phyloP scores from a whole-genome alignment of 1,140 invertebrate species.

The Drosophila tristis region DNA sequence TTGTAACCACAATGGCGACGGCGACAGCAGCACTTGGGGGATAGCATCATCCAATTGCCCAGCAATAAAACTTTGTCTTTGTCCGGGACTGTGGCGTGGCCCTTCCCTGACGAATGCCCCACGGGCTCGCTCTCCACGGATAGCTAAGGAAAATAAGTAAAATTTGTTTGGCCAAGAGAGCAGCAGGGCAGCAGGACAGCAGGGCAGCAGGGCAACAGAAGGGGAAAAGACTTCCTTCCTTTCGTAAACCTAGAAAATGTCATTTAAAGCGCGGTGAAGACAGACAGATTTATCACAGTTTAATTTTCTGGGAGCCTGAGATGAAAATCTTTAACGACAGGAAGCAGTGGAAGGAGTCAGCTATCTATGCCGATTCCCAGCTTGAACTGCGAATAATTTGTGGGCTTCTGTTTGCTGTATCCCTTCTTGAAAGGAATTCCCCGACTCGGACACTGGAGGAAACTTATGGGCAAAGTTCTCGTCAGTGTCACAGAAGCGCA shows the following conservation, averaged over 20 bases:
- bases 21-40: slow-evolving; percentile 22
- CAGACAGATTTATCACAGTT: slow-evolving; percentile 77
- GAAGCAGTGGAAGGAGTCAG: neutral
- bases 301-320: slow-evolving; percentile 50
- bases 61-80: slow-evolving; percentile 77
- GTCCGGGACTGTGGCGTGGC: slow-evolving; percentile 25
- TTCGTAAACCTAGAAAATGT: slow-evolving; percentile 42
- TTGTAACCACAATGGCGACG: slow-evolving; percentile 48
- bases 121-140: neutral
- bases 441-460: slow-evolving; percentile 12
- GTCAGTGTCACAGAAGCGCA: slow-evolving; percentile 37
- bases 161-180: slow-evolving; percentile 19
- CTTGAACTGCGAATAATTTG: slow-evolving; percentile 30
- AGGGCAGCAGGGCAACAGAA: neutral
- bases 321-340: slow-evolving; percentile 33
- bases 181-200: neutral
- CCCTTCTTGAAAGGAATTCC: slow-evolving; percentile 24
- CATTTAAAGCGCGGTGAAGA: slow-evolving; percentile 46
- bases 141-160: slow-evolving; percentile 46
- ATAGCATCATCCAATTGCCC: slow-evolving; percentile 69
- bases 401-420: slow-evolving; percentile 32
- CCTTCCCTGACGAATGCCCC: slow-evolving; percentile 18
- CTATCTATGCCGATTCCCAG: neutral
- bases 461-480: slow-evolving; percentile 33
- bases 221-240: slow-evolving; percentile 17